Conservation (phyloP, 2,888 invertebrate species). For the Polydrusus tereticollis region DNA sequence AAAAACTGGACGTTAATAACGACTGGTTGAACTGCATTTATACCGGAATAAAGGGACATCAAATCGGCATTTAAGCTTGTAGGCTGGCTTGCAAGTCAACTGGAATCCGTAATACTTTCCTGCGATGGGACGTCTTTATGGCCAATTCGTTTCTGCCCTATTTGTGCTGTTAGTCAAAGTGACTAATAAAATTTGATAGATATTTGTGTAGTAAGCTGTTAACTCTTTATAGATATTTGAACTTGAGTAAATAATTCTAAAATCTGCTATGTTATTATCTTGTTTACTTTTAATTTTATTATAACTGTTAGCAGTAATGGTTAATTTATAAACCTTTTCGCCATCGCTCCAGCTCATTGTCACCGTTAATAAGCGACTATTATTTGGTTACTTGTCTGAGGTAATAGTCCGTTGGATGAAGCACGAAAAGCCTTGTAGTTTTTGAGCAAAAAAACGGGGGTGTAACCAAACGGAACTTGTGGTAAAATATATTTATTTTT, state of each 20-base stretch:
- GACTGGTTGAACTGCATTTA: not conserved
- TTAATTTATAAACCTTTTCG: too few species aligned
- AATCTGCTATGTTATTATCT: too few species aligned
- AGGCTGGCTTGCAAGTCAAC: not conserved
- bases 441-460: too few species aligned
- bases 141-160: slow-evolving; percentile 8
- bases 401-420: too few species aligned
- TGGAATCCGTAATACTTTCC: slow-evolving; percentile 1
- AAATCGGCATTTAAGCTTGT: not conserved
- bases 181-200: not conserved
- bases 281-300: not conserved
- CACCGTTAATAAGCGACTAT: too few species aligned
- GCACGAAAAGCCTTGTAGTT: too few species aligned
- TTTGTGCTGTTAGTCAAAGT: slow-evolving; percentile 6
- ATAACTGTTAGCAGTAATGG: too few species aligned
- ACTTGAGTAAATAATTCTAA: too few species aligned
- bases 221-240: not conserved
- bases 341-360: too few species aligned
- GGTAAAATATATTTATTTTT: too few species aligned
- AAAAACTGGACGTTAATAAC: slow-evolving; percentile 1
- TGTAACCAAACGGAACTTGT: too few species aligned
- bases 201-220: slow-evolving; percentile 9
- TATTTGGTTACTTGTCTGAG: too few species aligned
- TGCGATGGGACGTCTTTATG: slow-evolving; percentile 5
- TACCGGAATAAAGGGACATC: slow-evolving; percentile 5